Conservation (phyloP, 2,113 vertebrate species). For the Dinomys branickii region DNA sequence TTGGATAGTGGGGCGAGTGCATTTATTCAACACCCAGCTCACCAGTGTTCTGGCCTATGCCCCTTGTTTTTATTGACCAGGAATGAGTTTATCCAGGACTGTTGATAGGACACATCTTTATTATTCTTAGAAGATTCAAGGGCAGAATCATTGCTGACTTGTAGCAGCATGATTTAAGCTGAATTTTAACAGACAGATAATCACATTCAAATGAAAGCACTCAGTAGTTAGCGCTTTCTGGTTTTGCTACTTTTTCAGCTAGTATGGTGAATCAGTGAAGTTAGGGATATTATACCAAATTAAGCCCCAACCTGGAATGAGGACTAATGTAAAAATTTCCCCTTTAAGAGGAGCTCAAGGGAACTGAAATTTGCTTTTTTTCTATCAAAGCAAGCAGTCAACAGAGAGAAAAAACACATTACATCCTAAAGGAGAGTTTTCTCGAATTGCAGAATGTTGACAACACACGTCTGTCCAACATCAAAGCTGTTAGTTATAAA, state of each 20-base stretch:
- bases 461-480: slow-evolving; percentile 50
- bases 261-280: background rate
- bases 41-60: background rate
- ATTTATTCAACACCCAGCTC: background rate
- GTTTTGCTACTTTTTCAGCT: background rate
- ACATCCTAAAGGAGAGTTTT: slow-evolving; percentile 61
- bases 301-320: slow-evolving; percentile 13
- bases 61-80: background rate
- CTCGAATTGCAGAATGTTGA: slow-evolving; percentile 47
- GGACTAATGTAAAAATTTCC: slow-evolving; percentile 28
- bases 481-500: slow-evolving; percentile 72
- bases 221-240: background rate
- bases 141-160: background rate
- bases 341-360: slow-evolving; percentile 39
- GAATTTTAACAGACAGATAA: background rate
- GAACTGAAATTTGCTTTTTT: slow-evolving; percentile 29
- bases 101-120: background rate
- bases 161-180: background rate
- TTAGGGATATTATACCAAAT: background rate
- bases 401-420: slow-evolving; percentile 18
- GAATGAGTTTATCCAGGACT: background rate
- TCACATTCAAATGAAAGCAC: background rate
- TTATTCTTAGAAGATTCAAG: background rate
- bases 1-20: background rate
- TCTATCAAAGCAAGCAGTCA: slow-evolving; percentile 21